Evolutionary conservation across 2,113 vertebrate species (phyloP).

Genomic region (Picathartes gymnocephalus): DNA sequence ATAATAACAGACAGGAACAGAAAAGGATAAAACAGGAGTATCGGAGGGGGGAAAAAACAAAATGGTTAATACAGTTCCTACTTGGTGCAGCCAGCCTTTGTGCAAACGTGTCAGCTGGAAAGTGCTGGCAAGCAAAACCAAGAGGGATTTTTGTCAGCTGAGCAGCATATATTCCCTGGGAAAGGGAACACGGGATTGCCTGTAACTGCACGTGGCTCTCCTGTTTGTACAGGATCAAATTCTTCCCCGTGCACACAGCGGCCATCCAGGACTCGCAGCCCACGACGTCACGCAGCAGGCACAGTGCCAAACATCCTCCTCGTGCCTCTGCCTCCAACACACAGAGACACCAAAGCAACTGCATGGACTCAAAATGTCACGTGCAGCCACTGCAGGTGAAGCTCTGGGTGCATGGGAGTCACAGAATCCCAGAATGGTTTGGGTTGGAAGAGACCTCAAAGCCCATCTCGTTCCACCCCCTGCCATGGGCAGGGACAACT

Average conservation of each 20-base stretch:
- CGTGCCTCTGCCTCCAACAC: not conserved
- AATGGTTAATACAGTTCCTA: not conserved
- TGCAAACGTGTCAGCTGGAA: not conserved
- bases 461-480: accelerated
- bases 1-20: not conserved
- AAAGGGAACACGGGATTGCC: not conserved
- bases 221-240: not conserved
- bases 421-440: not conserved
- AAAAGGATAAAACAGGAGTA: not conserved
- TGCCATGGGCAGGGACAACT: not conserved
- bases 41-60: accelerated
- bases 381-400: not conserved
- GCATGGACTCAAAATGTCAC: accelerated
- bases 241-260: not conserved
- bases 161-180: not conserved
- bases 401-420: not conserved
- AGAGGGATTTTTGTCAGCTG: not conserved
- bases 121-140: not conserved
- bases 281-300: not conserved
- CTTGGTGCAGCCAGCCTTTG: accelerated
- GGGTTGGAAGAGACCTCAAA: not conserved
- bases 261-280: not conserved
- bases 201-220: not conserved
- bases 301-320: accelerated
- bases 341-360: not conserved